A percentile compares a stretch with the other conserved stretches of the same genome.
Conservation (phyloP, 2,797 vertebrate species). For the Hipposideros larvatus region DNA sequence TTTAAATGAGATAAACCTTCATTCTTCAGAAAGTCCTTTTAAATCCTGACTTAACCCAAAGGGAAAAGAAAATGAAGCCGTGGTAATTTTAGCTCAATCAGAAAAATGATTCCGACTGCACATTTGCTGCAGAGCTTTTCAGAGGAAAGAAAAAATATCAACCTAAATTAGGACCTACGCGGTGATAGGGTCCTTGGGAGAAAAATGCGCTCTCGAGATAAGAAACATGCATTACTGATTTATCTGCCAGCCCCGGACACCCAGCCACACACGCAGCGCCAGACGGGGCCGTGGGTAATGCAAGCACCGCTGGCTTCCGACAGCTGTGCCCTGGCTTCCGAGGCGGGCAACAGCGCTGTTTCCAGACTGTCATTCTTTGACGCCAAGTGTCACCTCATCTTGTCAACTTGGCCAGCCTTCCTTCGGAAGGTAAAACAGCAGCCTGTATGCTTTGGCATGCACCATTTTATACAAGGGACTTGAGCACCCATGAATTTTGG, state of each 20-base stretch:
- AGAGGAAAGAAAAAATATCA: slow-evolving; percentile 42
- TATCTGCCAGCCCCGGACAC: background rate
- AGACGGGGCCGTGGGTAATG: fast-evolving
- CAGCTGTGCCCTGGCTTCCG: background rate
- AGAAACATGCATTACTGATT: background rate
- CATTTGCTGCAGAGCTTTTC: background rate
- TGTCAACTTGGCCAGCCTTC: background rate
- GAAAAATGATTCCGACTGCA: slow-evolving; percentile 33
- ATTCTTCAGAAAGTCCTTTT: background rate
- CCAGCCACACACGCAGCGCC: fast-evolving
- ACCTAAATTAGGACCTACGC: slow-evolving; percentile 55
- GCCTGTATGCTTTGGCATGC: background rate
- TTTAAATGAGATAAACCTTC: background rate
- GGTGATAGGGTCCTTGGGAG: slow-evolving; percentile 12
- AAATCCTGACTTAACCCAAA: background rate
- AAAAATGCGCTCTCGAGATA: background rate
- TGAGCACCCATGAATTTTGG: background rate
- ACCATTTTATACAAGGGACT: background rate
- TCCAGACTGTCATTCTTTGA: background rate
- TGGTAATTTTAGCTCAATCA: background rate
- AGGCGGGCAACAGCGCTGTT: fast-evolving
- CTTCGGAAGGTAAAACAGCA: background rate
- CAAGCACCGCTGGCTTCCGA: fast-evolving
- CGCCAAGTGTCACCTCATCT: background rate
- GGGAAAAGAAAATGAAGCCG: background rate